These are phyloP conservation scores for Nesogale talazaci DNA, from an alignment of 2,113 vertebrate species.

Conservation along the genomic window DNA sequence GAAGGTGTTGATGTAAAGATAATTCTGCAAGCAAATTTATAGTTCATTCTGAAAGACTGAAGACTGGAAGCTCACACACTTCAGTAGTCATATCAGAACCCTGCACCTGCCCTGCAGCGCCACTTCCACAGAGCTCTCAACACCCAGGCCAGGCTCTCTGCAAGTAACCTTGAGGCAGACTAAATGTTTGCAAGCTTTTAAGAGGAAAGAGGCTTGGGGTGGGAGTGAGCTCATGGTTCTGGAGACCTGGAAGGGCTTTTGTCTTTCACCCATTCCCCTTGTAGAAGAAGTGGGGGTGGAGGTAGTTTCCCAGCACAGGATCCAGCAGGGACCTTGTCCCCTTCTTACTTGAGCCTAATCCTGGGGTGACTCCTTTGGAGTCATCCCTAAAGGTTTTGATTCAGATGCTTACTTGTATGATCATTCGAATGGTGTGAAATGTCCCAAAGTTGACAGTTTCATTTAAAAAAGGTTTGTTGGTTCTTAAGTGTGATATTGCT, in stretches of 20 bases:
- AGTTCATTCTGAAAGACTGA: background rate
- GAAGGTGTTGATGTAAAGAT: background rate
- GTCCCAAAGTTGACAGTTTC: background rate
- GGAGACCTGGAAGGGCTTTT: background rate
- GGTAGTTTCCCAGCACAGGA: background rate
- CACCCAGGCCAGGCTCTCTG: background rate
- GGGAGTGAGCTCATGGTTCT: background rate
- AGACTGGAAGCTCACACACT: too few species aligned
- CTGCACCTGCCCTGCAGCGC: background rate
- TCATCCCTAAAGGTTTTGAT: background rate
- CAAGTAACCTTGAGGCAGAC: background rate
- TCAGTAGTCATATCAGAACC: too few species aligned
- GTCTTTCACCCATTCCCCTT: background rate
- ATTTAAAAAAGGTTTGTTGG: background rate
- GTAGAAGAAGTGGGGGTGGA: background rate
- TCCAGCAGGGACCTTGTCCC: too few species aligned
- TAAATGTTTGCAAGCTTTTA: background rate
- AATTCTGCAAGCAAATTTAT: slow-evolving; percentile 15
- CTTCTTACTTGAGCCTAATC: background rate
- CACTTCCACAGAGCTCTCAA: background rate
- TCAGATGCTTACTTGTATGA: background rate
- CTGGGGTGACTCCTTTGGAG: background rate
- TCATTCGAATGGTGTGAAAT: background rate
- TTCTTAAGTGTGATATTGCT: background rate
- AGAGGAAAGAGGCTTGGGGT: background rate